Conservation (phyloP, 2,888 invertebrate species). For the Agrenia bidenticulata region DNA sequence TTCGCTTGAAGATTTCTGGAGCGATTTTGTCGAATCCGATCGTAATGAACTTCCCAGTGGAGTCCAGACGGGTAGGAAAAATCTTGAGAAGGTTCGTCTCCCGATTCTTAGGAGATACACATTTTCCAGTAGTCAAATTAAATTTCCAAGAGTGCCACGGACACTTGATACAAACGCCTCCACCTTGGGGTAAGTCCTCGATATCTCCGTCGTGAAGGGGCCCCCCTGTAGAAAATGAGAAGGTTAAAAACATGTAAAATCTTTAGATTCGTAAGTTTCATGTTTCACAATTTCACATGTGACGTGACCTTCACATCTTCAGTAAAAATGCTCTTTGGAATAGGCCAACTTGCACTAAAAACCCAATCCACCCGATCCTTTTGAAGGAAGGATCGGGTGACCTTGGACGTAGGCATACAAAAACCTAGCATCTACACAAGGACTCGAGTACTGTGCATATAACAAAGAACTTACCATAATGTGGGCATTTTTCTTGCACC, state of each 20-base stretch:
- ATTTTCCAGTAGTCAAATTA: constrained; percentile 40
- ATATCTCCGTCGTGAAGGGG: constrained; percentile 43
- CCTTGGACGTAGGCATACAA: too few species aligned
- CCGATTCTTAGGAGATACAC: constrained; percentile 38
- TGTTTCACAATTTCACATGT: too few species aligned
- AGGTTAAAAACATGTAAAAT: constrained; percentile 11
- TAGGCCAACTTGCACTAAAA: too few species aligned
- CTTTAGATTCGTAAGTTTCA: background rate
- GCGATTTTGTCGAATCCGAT: constrained; percentile 46
- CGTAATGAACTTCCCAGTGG: constrained; percentile 24
- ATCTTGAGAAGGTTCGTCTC: background rate
- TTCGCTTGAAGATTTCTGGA: constrained; percentile 32
- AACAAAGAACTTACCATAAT: constrained; percentile 45
- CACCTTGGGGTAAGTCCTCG: constrained; percentile 44
- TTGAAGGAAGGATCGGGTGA: too few species aligned
- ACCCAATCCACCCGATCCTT: too few species aligned
- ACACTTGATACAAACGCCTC: constrained; percentile 45
- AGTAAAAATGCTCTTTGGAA: too few species aligned
- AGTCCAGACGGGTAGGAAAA: background rate
- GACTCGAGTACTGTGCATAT: too few species aligned
- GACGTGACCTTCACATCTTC: too few species aligned
- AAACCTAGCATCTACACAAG: too few species aligned
- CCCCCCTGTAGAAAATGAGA: constrained; percentile 37
- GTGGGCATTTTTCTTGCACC: constrained; percentile 48
- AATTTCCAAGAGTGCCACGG: constrained; percentile 51